Evolutionary conservation across 2,113 vertebrate genomes (phyloP).

Genomic region (Labeo catla): DNA sequence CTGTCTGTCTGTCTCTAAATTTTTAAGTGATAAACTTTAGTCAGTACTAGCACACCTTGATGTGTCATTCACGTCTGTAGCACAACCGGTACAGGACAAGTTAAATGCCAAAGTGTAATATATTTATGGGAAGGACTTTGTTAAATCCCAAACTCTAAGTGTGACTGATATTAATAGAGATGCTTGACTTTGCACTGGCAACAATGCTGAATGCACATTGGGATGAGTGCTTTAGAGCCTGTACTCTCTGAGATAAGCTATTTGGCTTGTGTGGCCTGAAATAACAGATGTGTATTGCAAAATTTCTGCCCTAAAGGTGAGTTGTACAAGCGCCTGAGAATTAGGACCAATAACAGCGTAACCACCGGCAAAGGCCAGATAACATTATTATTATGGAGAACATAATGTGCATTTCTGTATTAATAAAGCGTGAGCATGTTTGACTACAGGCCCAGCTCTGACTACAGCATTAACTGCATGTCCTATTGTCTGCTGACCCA

Average conservation of each 20-base stretch:
- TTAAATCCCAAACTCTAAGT: background rate
- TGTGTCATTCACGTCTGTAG: background rate
- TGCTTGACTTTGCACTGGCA: background rate
- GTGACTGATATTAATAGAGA: background rate
- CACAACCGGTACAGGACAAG: background rate
- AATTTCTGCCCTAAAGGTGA: conserved; percentile 4
- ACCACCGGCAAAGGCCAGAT: conserved; percentile 1
- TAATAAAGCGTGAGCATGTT: background rate
- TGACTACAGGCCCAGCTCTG: background rate
- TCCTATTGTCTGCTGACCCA: conserved; percentile 18
- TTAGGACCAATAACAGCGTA: background rate
- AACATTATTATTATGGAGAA: conserved; percentile 28
- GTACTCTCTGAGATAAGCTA: background rate
- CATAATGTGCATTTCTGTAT: conserved; percentile 10
- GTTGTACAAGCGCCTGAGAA: background rate
- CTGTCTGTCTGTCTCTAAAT: background rate
- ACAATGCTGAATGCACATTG: background rate
- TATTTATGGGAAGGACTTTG: background rate
- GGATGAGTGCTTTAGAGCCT: background rate
- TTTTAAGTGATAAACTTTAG: too few species aligned
- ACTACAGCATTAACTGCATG: background rate
- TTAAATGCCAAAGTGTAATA: background rate
- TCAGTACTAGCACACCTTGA: background rate
- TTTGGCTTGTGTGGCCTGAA: background rate
- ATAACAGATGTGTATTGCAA: background rate